Conservation (phyloP, 2,797 vertebrate species). For the Scyliorhinus canicula region DNA sequence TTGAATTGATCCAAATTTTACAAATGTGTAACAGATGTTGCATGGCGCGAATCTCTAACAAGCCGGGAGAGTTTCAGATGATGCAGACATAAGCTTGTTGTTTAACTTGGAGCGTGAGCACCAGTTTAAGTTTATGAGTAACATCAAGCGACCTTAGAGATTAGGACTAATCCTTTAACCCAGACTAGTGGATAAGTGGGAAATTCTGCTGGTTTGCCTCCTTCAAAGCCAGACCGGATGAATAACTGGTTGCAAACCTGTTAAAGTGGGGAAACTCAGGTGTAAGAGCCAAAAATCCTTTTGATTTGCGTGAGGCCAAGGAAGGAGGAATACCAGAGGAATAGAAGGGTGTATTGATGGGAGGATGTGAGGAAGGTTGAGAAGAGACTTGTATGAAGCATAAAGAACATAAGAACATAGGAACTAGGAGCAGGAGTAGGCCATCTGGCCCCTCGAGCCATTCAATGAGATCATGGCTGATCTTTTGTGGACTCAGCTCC, state of each 20-base stretch:
- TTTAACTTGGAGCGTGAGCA: neutral
- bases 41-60: neutral
- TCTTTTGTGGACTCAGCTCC: too few relatives aligned
- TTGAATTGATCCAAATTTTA: neutral
- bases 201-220: neutral
- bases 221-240: neutral
- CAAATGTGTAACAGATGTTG: slow-evolving; percentile 27
- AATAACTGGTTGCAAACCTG: neutral
- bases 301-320: neutral
- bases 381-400: neutral
- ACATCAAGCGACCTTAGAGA: neutral
- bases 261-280: neutral
- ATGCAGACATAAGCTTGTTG: neutral
- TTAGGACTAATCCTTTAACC: neutral
- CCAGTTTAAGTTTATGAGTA: neutral
- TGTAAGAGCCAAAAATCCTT: neutral
- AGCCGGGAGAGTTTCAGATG: neutral
- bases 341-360: neutral
- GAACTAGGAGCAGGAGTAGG: too few relatives aligned
- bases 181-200: neutral
- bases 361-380: neutral
- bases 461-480: too few relatives aligned
- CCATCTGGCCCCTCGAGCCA: too few relatives aligned
- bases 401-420: too few relatives aligned
- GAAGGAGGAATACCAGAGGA: neutral